These are phyloP conservation scores for Ceratoteleas bidentatus DNA, from an alignment of 1,140 invertebrate genomes.

Conservation along the genomic window DNA sequence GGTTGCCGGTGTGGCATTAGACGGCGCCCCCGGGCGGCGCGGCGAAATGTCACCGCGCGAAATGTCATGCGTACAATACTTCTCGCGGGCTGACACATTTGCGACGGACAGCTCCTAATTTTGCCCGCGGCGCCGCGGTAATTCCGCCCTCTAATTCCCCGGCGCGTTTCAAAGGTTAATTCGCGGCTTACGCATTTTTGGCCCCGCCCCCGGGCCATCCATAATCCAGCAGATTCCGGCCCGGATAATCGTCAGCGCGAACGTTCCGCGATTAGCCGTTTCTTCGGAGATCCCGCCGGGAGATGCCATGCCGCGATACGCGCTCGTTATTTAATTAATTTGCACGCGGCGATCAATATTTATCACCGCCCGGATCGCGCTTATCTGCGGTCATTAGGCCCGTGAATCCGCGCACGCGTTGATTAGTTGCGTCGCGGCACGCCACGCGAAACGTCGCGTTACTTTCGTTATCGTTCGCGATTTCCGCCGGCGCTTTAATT, in stretches of 20 bases:
- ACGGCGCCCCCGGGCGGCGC: slow-evolving; percentile 32
- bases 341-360: slow-evolving; percentile 18
- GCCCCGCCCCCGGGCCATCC: too few species aligned
- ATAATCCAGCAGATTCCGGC: too few species aligned
- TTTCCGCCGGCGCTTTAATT: too few species aligned
- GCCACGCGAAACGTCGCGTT: slow-evolving; percentile 3
- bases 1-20: slow-evolving; percentile 38
- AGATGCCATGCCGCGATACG: neutral
- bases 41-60: slow-evolving; percentile 58
- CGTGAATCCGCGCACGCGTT: slow-evolving; percentile 3
- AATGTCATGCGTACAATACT: slow-evolving; percentile 59
- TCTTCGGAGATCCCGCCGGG: too few species aligned
- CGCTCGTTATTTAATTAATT: slow-evolving; percentile 20
- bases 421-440: slow-evolving; percentile 26
- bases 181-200: too few species aligned
- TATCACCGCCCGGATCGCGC: slow-evolving; percentile 16
- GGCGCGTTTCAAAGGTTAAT: slow-evolving; percentile 1
- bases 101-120: slow-evolving; percentile 37
- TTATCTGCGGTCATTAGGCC: slow-evolving; percentile 14
- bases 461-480: too few species aligned
- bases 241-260: too few species aligned
- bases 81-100: slow-evolving; percentile 41
- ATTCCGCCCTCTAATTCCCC: slow-evolving; percentile 1
- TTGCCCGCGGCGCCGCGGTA: neutral
- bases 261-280: too few species aligned